Evolutionary conservation across 2,888 invertebrate genomes (phyloP).

Genomic region (Melinaea marsaeus): DNA sequence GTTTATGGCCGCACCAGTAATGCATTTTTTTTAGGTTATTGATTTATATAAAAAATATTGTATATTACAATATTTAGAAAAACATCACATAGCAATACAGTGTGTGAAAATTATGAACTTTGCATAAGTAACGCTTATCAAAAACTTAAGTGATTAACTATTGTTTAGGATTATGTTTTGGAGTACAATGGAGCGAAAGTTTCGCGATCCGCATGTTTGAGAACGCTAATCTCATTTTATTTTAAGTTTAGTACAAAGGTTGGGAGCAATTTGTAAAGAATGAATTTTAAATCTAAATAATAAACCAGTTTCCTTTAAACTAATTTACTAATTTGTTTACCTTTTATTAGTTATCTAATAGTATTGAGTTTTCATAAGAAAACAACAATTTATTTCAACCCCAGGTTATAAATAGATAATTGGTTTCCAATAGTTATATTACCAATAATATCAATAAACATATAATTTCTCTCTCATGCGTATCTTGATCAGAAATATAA

Average conservation of each 20-base stretch:
- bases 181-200: conserved; percentile 52
- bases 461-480: not conserved
- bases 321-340: too few relatives aligned
- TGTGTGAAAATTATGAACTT: conserved; percentile 20
- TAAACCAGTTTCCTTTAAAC: too few relatives aligned
- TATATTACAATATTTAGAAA: not conserved
- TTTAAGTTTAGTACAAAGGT: not conserved
- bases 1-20: too few relatives aligned
- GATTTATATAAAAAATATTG: not conserved
- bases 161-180: conserved; percentile 43
- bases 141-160: conserved; percentile 68
- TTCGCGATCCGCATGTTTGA: conserved; percentile 58
- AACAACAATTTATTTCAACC: too few relatives aligned
- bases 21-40: not conserved
- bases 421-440: too few relatives aligned
- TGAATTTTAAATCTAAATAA: too few relatives aligned
- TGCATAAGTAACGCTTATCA: conserved; percentile 45
- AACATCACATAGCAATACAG: not conserved
- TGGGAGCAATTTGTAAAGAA: not conserved
- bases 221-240: conserved; percentile 51
- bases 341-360: too few relatives aligned
- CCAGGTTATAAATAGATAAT: too few relatives aligned
- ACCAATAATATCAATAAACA: not conserved
- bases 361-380: too few relatives aligned
- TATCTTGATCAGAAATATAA: not conserved